A percentile compares a stretch with the other conserved stretches of the same genome.
These are phyloP conservation scores for Gymnogyps californianus DNA, from an alignment of 2,113 vertebrate species.

Conservation along the genomic window DNA sequence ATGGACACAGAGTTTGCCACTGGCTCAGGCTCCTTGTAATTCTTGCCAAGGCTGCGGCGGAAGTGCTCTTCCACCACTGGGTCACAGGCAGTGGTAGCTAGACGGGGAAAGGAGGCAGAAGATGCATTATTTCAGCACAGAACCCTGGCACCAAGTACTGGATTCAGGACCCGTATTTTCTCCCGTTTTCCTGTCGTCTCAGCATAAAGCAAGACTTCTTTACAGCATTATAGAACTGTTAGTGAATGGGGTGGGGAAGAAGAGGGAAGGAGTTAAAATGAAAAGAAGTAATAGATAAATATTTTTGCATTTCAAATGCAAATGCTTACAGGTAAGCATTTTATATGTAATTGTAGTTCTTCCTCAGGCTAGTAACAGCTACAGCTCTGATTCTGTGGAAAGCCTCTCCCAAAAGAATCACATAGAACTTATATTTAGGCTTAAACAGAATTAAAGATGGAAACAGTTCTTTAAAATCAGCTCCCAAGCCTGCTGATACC, in stretches of 20 bases:
- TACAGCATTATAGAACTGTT: fast-evolving
- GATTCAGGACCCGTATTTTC: fast-evolving
- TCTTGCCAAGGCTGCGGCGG: slow-evolving; percentile 96
- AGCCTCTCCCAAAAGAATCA: neutral
- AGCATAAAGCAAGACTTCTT: neutral
- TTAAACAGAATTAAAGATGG: neutral
- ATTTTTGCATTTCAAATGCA: neutral
- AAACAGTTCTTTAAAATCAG: neutral
- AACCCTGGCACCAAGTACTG: fast-evolving
- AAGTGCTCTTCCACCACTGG: slow-evolving; percentile 98
- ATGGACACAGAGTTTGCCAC: slow-evolving; percentile 95
- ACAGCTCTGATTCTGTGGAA: neutral
- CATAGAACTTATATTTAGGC: neutral
- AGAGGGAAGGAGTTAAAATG: neutral
- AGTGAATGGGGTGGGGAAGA: neutral
- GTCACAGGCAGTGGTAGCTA: slow-evolving; percentile 87
- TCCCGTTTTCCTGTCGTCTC: fast-evolving
- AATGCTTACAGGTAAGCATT: neutral
- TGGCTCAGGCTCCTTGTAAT: slow-evolving; percentile 95
- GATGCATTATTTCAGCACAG: fast-evolving
- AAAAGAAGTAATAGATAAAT: neutral
- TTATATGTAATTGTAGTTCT: neutral
- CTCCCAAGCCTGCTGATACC: neutral
- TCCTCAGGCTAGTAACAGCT: neutral
- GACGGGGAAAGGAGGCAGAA: neutral